Evolutionary conservation across 1,140 invertebrate genomes (phyloP).

Genomic region (Venustaconcha ellipsiformis): DNA sequence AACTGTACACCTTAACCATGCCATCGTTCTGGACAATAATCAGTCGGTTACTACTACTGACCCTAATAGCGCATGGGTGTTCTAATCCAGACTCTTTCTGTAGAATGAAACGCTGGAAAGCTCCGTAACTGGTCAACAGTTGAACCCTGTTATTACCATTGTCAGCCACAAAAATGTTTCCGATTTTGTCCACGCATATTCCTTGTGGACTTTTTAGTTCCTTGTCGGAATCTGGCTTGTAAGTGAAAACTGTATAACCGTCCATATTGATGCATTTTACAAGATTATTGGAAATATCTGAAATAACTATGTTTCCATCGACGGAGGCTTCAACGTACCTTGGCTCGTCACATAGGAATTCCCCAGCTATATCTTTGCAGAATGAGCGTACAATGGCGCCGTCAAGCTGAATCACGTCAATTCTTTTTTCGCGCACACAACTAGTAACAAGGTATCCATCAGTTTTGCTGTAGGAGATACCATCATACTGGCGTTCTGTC

Average conservation of each 20-base stretch:
- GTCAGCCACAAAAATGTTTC: slow-evolving; percentile 61
- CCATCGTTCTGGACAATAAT: slow-evolving; percentile 61
- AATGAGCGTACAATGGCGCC: slow-evolving; percentile 49
- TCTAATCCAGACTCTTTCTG: slow-evolving; percentile 48
- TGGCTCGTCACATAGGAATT: slow-evolving; percentile 45
- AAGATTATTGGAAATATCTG: slow-evolving; percentile 41
- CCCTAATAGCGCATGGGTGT: slow-evolving; percentile 52
- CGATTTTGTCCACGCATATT: slow-evolving; percentile 54
- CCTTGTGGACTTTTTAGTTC: slow-evolving; percentile 51
- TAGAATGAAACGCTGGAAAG: slow-evolving; percentile 55
- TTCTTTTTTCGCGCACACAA: slow-evolving; percentile 41
- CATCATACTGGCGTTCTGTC: slow-evolving; percentile 57
- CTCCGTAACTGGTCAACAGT: slow-evolving; percentile 51
- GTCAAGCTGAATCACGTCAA: slow-evolving; percentile 49
- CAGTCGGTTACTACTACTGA: slow-evolving; percentile 50
- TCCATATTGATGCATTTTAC: slow-evolving; percentile 44
- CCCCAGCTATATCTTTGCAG: slow-evolving; percentile 21
- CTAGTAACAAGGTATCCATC: slow-evolving; percentile 44
- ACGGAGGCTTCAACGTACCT: slow-evolving; percentile 46
- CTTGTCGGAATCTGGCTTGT: slow-evolving; percentile 42
- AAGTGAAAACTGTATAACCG: slow-evolving; percentile 44
- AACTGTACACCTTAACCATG: slow-evolving; percentile 60
- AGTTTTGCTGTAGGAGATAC: slow-evolving; percentile 41
- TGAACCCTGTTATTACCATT: slow-evolving; percentile 57
- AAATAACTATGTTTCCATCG: slow-evolving; percentile 51